phyloP scores from a whole-genome alignment of 2,113 vertebrate genomes.

The Pedetes capensis region DNA sequence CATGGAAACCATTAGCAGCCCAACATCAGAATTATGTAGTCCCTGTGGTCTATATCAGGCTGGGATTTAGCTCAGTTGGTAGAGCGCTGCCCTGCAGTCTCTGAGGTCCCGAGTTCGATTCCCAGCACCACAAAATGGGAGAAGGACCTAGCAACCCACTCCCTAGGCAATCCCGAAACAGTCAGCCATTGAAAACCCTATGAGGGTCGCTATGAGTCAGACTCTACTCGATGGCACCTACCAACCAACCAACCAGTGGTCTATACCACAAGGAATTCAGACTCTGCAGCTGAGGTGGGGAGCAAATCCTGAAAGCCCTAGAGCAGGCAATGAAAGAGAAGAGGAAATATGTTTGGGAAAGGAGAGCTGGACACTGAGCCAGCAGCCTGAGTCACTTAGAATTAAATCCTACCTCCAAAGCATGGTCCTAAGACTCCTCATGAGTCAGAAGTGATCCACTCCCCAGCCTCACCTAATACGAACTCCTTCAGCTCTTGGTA shows the following conservation, averaged over 20 bases:
- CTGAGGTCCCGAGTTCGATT: too few relatives aligned
- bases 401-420: background rate
- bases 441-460: fast-evolving
- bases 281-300: background rate
- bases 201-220: too few relatives aligned
- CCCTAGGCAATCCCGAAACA: too few relatives aligned
- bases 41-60: too few relatives aligned
- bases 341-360: background rate
- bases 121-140: too few relatives aligned
- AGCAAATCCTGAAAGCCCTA: background rate
- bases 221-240: too few relatives aligned
- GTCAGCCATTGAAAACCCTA: too few relatives aligned
- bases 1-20: background rate
- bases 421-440: background rate
- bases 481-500: fast-evolving
- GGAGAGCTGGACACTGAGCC: fast-evolving
- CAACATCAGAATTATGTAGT: background rate
- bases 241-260: too few relatives aligned
- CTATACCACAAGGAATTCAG: background rate
- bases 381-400: background rate
- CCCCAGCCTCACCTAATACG: background rate
- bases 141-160: too few relatives aligned
- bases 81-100: too few relatives aligned
- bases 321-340: background rate
- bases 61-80: too few relatives aligned